Conservation (phyloP, 2,113 vertebrate genomes). For the Petromus typicus region DNA sequence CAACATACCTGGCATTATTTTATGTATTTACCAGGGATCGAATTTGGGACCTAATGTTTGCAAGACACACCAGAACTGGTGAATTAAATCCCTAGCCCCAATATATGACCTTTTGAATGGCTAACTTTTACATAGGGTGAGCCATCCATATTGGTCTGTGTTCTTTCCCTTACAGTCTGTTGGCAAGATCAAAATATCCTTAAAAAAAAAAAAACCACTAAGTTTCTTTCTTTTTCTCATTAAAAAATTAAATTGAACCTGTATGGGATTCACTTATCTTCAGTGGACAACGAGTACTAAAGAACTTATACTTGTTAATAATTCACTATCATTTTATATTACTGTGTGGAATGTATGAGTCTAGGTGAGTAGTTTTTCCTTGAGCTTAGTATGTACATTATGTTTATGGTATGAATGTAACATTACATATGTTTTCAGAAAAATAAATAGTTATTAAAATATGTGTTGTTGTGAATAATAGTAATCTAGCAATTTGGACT, state of each 20-base stretch:
- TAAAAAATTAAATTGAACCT: conserved; percentile 38
- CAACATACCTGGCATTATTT: too few relatives aligned
- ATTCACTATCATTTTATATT: neutral
- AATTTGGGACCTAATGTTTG: too few relatives aligned
- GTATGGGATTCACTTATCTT: neutral
- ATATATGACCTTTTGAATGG: conserved; percentile 7
- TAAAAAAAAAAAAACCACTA: conserved; percentile 28
- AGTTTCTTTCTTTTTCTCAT: neutral
- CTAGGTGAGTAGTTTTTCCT: neutral
- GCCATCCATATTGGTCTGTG: neutral
- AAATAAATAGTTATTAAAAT: neutral
- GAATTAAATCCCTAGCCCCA: too few relatives aligned
- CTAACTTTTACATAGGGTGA: neutral
- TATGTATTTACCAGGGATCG: too few relatives aligned
- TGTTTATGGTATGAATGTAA: neutral
- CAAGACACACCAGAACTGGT: too few relatives aligned
- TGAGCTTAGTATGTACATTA: neutral
- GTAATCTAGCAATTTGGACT: neutral
- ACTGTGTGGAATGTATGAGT: neutral
- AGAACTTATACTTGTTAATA: neutral
- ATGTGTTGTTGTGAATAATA: neutral
- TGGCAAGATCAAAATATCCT: conserved; percentile 21
- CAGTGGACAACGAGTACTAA: neutral
- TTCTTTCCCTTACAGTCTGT: neutral
- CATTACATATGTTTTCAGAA: conserved; percentile 50